Percentiles rank a stretch among this genome's conserved stretches.
Evolutionary conservation across 2,113 vertebrate species (phyloP).

Genomic region (Channa maculata): DNA sequence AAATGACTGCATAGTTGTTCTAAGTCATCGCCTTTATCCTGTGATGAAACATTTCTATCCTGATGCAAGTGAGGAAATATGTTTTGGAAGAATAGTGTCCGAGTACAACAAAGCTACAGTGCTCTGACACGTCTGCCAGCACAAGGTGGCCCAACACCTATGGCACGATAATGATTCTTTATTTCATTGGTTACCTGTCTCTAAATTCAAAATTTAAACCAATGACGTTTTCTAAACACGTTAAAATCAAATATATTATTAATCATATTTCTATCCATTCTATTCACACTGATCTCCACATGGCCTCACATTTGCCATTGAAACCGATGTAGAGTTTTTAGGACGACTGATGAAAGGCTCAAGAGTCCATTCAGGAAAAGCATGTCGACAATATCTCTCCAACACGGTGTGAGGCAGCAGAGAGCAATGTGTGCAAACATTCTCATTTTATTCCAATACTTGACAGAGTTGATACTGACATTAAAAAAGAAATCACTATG

Average conservation of each 20-base stretch:
- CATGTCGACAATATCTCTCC: neutral
- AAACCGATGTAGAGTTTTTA: neutral
- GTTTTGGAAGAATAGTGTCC: too few relatives aligned
- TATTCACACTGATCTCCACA: neutral
- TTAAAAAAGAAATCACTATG: conserved; percentile 41
- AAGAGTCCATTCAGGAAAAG: neutral
- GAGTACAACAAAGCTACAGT: too few relatives aligned
- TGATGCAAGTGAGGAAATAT: too few relatives aligned
- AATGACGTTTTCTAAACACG: too few relatives aligned
- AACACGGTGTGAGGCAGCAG: conserved; percentile 3
- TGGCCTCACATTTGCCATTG: neutral
- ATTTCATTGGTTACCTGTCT: too few relatives aligned
- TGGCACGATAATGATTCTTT: too few relatives aligned
- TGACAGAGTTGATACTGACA: conserved; percentile 55
- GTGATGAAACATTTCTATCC: too few relatives aligned
- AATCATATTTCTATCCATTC: conserved; percentile 19
- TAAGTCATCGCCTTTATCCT: too few relatives aligned
- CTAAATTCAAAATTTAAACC: too few relatives aligned
- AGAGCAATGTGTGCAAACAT: neutral
- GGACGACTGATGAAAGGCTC: neutral
- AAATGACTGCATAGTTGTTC: too few relatives aligned
- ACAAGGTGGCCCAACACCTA: too few relatives aligned
- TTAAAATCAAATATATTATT: conserved; percentile 6
- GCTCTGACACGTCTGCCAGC: too few relatives aligned
- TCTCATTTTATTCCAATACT: conserved; percentile 39